These are phyloP conservation scores for Lepidochrysops patricia DNA, from an alignment of 2,888 invertebrate genomes.

Conservation along the genomic window DNA sequence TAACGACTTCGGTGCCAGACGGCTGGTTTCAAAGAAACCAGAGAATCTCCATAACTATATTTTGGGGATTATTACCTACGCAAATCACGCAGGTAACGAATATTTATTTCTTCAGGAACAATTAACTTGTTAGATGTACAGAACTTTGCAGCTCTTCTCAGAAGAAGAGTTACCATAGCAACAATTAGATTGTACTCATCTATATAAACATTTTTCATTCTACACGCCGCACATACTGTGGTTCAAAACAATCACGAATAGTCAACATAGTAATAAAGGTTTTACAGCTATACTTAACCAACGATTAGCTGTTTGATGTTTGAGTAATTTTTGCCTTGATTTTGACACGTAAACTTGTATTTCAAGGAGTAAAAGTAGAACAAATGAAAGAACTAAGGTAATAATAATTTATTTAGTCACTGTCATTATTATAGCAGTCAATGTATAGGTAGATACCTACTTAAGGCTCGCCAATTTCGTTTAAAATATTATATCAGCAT, in stretches of 20 bases:
- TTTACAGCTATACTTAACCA: background rate
- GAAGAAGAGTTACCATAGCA: background rate
- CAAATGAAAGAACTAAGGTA: background rate
- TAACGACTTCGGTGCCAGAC: no score
- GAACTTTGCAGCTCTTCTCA: no score
- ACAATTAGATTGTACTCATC: background rate
- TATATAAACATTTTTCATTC: background rate
- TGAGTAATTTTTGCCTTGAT: slow-evolving; percentile 5
- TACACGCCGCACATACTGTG: background rate
- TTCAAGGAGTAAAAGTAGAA: slow-evolving; percentile 2
- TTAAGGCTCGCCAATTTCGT: background rate
- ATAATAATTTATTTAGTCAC: background rate
- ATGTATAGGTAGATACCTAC: no score
- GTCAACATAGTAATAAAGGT: background rate
- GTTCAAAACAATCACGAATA: background rate
- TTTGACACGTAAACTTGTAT: background rate
- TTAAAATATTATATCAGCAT: background rate
- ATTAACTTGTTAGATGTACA: no score
- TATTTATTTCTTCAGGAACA: no score
- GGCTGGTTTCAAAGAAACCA: no score
- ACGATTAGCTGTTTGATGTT: background rate
- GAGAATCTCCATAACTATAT: no score
- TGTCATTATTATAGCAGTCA: background rate
- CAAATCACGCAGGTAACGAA: no score
- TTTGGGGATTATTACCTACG: no score